Evolutionary conservation across 2,888 invertebrate species (phyloP).

Genomic region (Lacanobia oleracea): DNA sequence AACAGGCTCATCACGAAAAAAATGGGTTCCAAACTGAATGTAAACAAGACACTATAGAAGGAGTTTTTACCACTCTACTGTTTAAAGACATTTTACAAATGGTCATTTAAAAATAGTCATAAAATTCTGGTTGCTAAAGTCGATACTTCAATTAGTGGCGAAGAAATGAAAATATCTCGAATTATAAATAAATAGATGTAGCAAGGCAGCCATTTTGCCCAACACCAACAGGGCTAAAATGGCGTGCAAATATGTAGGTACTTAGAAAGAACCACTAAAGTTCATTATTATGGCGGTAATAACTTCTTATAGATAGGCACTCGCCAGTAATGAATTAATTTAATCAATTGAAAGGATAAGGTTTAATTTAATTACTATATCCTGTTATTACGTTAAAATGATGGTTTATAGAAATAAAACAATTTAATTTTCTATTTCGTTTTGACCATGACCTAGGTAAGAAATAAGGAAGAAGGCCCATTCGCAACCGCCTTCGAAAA

Average conservation of each 20-base stretch:
- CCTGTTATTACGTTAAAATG: background rate
- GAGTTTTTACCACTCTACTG: too few relatives aligned
- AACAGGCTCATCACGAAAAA: too few relatives aligned
- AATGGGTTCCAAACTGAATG: too few relatives aligned
- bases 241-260: slow-evolving; percentile 1
- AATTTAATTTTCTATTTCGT: background rate
- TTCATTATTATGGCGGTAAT: slow-evolving; percentile 19
- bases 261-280: slow-evolving; percentile 13
- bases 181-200: too few relatives aligned
- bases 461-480: background rate
- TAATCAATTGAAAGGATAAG: slow-evolving; percentile 9
- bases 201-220: background rate
- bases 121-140: too few relatives aligned
- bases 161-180: too few relatives aligned
- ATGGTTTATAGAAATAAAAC: slow-evolving; percentile 1
- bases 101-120: too few relatives aligned
- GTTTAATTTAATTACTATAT: slow-evolving; percentile 12
- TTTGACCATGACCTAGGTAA: background rate
- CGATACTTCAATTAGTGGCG: too few relatives aligned
- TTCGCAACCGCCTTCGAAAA: background rate
- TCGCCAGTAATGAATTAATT: slow-evolving; percentile 4
- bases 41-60: too few relatives aligned
- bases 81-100: too few relatives aligned
- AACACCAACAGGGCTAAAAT: background rate
- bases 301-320: background rate